Conservation (phyloP, 1,140 invertebrate species). For the Heliconius nattereri region DNA sequence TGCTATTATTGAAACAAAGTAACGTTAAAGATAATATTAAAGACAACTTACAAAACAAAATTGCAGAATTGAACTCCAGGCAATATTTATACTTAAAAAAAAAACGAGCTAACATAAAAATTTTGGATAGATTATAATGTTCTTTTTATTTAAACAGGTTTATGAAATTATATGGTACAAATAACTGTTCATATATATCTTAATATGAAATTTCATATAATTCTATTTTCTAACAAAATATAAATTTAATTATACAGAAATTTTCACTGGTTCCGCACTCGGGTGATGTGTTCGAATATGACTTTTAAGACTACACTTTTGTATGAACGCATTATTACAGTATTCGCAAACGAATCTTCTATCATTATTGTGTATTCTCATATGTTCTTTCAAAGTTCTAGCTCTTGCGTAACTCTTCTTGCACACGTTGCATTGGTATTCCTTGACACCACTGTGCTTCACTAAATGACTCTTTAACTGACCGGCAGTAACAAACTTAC, state of each 20-base stretch:
- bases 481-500: slow-evolving; percentile 63
- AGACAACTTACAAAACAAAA: not conserved
- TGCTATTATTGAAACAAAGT: not conserved
- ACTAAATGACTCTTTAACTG: slow-evolving; percentile 69
- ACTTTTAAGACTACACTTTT: slow-evolving; percentile 73
- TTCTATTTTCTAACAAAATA: not conserved
- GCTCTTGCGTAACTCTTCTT: slow-evolving; percentile 79
- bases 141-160: too few species aligned
- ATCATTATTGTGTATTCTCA: slow-evolving; percentile 76
- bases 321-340: slow-evolving; percentile 81
- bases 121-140: too few species aligned
- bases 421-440: slow-evolving; percentile 72
- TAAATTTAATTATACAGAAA: slow-evolving; percentile 8
- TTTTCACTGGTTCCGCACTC: slow-evolving; percentile 51
- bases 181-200: too few species aligned
- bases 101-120: not conserved
- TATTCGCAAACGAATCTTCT: slow-evolving; percentile 73
- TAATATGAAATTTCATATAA: too few species aligned
- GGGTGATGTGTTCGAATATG: slow-evolving; percentile 72
- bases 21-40: not conserved
- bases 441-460: slow-evolving; percentile 60
- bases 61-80: not conserved
- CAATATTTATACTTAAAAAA: not conserved
- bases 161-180: too few species aligned
- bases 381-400: slow-evolving; percentile 80